Evolutionary conservation across 2,888 invertebrate species (phyloP).

Genomic region (Gasteruption jaculator): DNA sequence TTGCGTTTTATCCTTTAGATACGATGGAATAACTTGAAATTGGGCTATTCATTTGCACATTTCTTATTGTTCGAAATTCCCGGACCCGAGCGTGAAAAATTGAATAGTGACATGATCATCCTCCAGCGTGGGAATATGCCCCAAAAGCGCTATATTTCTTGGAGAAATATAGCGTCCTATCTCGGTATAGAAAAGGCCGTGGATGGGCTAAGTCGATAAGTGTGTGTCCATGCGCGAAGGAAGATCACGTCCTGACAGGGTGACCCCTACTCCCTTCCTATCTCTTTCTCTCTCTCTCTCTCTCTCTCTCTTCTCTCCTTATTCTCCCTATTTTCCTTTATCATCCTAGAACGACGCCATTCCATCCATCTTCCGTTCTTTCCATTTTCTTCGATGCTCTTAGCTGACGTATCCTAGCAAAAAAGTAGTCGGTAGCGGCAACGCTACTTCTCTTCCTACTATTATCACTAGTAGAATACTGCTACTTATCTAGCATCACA

Average conservation of each 20-base stretch:
- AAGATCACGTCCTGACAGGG: conserved; percentile 40
- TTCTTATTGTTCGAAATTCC: no score
- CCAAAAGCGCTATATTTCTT: no score
- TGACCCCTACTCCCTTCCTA: conserved; percentile 30
- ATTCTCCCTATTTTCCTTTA: conserved; percentile 29
- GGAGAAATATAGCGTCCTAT: no score
- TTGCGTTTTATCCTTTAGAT: no score
- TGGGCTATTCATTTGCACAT: no score
- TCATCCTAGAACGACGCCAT: conserved; percentile 36
- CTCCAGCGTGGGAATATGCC: no score
- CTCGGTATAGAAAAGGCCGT: no score
- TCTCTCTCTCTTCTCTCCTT: conserved; percentile 6
- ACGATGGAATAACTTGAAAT: no score
- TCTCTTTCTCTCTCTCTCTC: conserved; percentile 8
- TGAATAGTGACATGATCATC: no score
- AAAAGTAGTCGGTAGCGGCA: no score
- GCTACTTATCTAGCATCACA: conserved; percentile 21
- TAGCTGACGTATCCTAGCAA: no score
- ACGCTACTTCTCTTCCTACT: conserved; percentile 23
- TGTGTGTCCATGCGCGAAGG: conserved; percentile 35
- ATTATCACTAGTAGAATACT: conserved; percentile 20
- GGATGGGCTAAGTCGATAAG: conserved; percentile 37
- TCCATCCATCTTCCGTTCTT: conserved; percentile 51
- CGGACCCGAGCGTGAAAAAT: no score
- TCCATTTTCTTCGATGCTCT: conserved; percentile 42